Percentiles rank a stretch among this genome's conserved stretches.
phyloP scores from a whole-genome alignment of 2,888 invertebrate genomes.

The Branchipolynoe longqiensis region DNA sequence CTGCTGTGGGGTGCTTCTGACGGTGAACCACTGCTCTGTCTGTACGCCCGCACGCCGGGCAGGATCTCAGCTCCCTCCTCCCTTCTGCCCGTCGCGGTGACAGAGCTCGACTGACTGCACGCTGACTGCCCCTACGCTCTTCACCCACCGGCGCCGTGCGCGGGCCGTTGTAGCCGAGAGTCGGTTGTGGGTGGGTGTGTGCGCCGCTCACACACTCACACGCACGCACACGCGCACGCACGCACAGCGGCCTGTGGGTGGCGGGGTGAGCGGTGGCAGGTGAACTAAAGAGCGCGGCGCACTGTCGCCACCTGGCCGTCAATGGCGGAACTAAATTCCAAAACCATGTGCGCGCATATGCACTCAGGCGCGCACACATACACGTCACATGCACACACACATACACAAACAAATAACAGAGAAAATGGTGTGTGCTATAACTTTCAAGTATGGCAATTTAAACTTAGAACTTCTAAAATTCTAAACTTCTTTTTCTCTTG shows the following conservation, averaged over 20 bases:
- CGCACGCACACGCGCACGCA: constrained; percentile 9
- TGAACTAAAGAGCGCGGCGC: neutral
- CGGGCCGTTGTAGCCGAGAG: neutral
- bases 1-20: too few relatives aligned
- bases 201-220: neutral
- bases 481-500: too few relatives aligned
- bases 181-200: neutral
- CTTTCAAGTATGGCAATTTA: too few relatives aligned
- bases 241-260: neutral
- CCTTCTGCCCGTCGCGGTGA: neutral
- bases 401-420: too few relatives aligned
- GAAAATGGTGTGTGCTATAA: too few relatives aligned
- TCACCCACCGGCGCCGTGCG: neutral
- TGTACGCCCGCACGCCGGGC: too few relatives aligned
- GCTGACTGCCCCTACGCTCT: too few relatives aligned
- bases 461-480: too few relatives aligned
- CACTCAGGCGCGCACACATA: too few relatives aligned
- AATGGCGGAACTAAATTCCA: neutral
- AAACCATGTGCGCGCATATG: neutral
- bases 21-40: too few relatives aligned
- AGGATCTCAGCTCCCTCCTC: neutral
- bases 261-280: neutral
- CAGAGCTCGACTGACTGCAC: neutral
- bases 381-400: too few relatives aligned
- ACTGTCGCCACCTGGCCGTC: constrained; percentile 18